Evolutionary conservation across 2,888 invertebrate species (phyloP), one percentile per base, ranked within the genome.

Genomic region (Dicyrtomina minuta): DNA sequence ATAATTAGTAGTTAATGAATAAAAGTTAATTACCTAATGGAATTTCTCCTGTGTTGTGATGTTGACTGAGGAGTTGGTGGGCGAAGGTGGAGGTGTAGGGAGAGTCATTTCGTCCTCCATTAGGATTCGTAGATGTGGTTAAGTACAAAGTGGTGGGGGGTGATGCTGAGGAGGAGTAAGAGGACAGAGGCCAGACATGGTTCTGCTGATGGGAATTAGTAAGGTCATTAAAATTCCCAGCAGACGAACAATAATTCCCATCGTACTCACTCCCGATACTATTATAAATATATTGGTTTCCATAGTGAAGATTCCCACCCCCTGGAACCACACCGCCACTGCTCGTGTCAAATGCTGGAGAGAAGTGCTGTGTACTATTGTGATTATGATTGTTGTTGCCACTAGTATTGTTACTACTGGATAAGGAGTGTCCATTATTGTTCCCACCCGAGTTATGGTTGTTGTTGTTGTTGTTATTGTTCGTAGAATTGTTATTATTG

Each of bases 61-160:
- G n/a, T n/a, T n/a, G n/a, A n/a, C n/a, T n/a, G n/a, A n/a, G n/a
- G n/a, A 56, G 8, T 26, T 24, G n/a, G 39, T 56, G 56, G 39
- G n/a, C 39, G 33, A 56, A 55, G 13, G 53, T n/a, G 27, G 24
- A 56, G 33, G 49, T 5, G 22, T 49, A 49, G 1, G 56, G 56
- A n/a, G 56, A 56, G 56, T 56, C 56, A 56, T 24, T 56, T 15
- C 56, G n/a, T 33, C 17, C 13, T 10, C 33, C 39, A 56, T 27
- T 27, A 49, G 17, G 17, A 22, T 46, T 46, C 15, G 15, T 46
- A 20, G 15, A 10, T 22, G 56, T 33, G 33, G 56, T 56, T 39
- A 56, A 56, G 15, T 56, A 56, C 1, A 56, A n/a, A n/a, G 56
- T 26, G 2, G 56, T 56, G 13, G 56, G 26, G 56, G 56, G 56